Base-by-base conservation (phyloP, 2,888 invertebrate species). In the Clepsis dumicolana region DNA sequence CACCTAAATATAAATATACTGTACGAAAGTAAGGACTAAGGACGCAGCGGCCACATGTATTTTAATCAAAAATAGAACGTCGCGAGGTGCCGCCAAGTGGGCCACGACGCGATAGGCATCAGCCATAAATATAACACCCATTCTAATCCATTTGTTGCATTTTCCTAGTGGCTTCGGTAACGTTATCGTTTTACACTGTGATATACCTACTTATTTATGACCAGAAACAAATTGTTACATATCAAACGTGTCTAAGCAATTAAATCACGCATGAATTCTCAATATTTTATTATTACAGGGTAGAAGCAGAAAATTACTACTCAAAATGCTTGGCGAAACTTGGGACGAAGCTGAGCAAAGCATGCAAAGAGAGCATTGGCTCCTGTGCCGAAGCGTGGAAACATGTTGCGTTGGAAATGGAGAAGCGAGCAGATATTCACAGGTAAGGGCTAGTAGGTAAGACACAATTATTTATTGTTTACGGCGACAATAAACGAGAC, bases 381-480 rank as follows among this genome's bases (percentile, higher is more conserved):
- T 96, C 97, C 60, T 95, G 98, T 77, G 96, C 97, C 75, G 97
- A 98, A 78, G 98, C 98, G 64, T 98, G 98, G 98, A 97, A 97
- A 88, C 95, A 97, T 74, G 97, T 98, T 71, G 98, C 98, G 61
- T 93, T 96, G n/a, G 98, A 98, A 90, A 97, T 98, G 96, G 98
- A 98, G 88, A 95, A 96, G 74, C 96, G 98, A 79, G 97, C 98
- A 38, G 98, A 98, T 85, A 95, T 97, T 64, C 98, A 98, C 94
- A 96, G 96, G 95, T 95, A 87, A 71, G 7, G 29, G 29, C n/a
- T n/a, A 29, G 29, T 16, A 16, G n/a, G 16, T n/a, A 12, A 10
- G 12, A 48, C n/a, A 27, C n/a, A 24, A 4, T 10, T 18, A 2
- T 2, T n/a, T 25, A 25, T 8, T 52, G n/a, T n/a, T 25, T 4